Evolutionary conservation across 1,140 invertebrate species (phyloP), one percentile per base, ranked within the genome.

Genomic region (Hydropsyche tenuis): DNA sequence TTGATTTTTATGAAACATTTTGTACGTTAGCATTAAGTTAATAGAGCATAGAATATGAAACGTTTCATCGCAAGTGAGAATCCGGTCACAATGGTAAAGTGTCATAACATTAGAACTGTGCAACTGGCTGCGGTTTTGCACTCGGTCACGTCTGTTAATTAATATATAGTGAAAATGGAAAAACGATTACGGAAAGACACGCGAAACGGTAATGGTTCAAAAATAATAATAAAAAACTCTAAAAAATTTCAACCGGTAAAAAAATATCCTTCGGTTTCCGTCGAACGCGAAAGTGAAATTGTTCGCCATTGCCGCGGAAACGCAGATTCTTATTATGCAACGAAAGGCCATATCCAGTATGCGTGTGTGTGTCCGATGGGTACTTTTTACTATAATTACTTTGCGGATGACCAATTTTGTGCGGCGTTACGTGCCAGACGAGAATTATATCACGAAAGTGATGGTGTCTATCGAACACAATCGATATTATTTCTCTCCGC

Each of bases 91-190:
- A 18, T 11, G 23, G 20, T 14, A 60, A 22, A 30, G n/a, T 65
- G n/a, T 43, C 63, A 12, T 43, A 65, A 65, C 22, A 22, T 16
- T 9, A 18, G 14, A 22, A 18, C 5, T 46, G 14, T 45, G 65
- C 42, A 68, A 68, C 56, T 65, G 9, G 5, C 23, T 46, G 43
- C 42, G 43, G 65, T 48, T 68, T 48, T 46, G 11, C 14, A 14
- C 30, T 16, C 48, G n/a, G 68, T 70, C 68, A 70, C 68, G 68
- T 70, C 51, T 70, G 46, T 56, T 56, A 56, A 70, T 70, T 70
- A 70, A 70, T 66, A 45, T 12, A 62, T 3, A 9, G 30, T 9
- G 30, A 37, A 37, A 37, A 37, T 9, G 30, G 9, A 25, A 30
- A 60, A 9, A 25, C 23, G 1, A 20, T 25, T 25, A 60, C n/a